These are phyloP conservation scores for Plectropomus leopardus DNA, from an alignment of 2,113 vertebrate species.

Conservation along the genomic window DNA sequence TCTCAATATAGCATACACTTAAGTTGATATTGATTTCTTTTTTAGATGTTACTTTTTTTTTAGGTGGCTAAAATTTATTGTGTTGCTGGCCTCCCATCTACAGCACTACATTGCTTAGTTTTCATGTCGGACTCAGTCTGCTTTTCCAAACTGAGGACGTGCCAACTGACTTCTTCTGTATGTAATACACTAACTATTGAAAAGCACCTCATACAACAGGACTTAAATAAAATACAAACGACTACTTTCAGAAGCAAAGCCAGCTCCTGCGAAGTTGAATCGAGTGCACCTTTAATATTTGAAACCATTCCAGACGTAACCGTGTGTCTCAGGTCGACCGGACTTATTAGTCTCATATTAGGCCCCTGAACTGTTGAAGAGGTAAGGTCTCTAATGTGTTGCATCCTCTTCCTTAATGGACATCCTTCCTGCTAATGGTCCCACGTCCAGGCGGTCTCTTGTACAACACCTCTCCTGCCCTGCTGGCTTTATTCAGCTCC, in stretches of 20 bases:
- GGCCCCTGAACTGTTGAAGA: slow-evolving; percentile 52
- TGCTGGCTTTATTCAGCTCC: slow-evolving; percentile 55
- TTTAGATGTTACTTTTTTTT: no score
- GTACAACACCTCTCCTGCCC: slow-evolving; percentile 48
- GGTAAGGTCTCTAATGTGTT: slow-evolving; percentile 74
- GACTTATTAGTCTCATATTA: slow-evolving; percentile 54
- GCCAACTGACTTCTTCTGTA: no score
- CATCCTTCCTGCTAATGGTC: slow-evolving; percentile 77
- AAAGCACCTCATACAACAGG: no score
- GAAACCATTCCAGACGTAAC: slow-evolving; percentile 38
- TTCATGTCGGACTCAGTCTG: no score
- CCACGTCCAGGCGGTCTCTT: slow-evolving; percentile 35
- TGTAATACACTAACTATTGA: no score
- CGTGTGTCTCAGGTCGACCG: slow-evolving; percentile 34
- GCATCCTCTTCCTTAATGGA: slow-evolving; percentile 76
- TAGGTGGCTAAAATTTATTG: no score
- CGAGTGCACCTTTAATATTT: slow-evolving; percentile 26
- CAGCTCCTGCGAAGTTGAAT: slow-evolving; percentile 34
- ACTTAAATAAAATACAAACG: no score
- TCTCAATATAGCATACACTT: no score
- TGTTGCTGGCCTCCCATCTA: no score
- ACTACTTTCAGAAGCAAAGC: neutral
- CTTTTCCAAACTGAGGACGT: no score
- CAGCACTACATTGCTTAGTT: no score
- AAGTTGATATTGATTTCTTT: no score